Percentiles rank a stretch among this genome's conserved stretches.
phyloP scores from a whole-genome alignment of 2,113 vertebrate species.

The Neolamprologus tretocephalus region DNA sequence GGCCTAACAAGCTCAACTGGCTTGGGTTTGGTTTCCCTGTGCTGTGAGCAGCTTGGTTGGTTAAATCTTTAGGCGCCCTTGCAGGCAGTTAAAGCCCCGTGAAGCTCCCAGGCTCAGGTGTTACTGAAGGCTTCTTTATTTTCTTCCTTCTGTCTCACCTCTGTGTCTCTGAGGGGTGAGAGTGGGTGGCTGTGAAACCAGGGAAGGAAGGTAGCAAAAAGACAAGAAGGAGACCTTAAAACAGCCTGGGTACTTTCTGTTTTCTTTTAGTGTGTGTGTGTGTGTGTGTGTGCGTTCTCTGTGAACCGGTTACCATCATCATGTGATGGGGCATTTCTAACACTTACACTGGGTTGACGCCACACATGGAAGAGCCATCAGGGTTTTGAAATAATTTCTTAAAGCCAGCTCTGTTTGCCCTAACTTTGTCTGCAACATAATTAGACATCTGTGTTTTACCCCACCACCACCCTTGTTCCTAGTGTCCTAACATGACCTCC shows the following conservation, averaged over 20 bases:
- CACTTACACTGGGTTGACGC: neutral
- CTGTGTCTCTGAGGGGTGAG: neutral
- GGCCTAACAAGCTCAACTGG: conserved; percentile 69
- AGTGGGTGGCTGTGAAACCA: neutral
- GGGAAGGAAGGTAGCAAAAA: neutral
- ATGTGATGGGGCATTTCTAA: conserved; percentile 3
- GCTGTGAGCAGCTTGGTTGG: conserved; percentile 42
- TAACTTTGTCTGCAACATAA: conserved; percentile 41
- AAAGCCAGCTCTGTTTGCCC: conserved; percentile 26
- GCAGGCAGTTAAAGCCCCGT: conserved; percentile 9
- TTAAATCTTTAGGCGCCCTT: conserved; percentile 40
- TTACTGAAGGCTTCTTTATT: neutral
- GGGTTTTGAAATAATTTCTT: conserved; percentile 26
- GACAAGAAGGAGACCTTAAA: neutral
- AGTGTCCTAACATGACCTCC: conserved; percentile 46
- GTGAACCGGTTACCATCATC: neutral
- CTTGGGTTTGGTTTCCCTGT: conserved; percentile 62
- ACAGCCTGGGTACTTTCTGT: neutral
- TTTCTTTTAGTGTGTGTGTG: neutral
- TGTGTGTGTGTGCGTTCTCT: neutral
- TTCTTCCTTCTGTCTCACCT: neutral
- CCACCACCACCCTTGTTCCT: neutral
- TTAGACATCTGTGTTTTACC: conserved; percentile 49
- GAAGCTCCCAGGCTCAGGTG: neutral
- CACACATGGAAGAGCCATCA: conserved; percentile 9